A percentile compares a stretch with the other conserved stretches of the same genome.
These are phyloP conservation scores for Chiloscyllium plagiosum DNA, from an alignment of 2,113 vertebrate species.

Conservation along the genomic window DNA sequence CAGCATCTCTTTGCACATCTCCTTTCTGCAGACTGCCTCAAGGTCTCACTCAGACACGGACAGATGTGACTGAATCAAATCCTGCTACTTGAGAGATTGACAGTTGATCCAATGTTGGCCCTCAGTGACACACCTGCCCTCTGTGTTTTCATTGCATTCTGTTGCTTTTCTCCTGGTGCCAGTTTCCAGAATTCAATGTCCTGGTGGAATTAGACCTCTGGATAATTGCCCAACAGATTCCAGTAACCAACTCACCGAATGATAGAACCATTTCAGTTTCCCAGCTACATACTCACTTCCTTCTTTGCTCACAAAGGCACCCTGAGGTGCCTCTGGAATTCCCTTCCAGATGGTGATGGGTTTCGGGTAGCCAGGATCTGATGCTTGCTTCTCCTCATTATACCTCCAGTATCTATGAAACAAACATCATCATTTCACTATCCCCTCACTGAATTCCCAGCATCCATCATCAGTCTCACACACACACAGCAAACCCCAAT, in stretches of 20 bases:
- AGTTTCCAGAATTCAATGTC: background rate
- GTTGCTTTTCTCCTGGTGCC: background rate
- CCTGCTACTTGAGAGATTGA: background rate
- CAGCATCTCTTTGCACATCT: background rate
- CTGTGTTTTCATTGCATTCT: background rate
- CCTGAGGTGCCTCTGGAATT: conserved; percentile 83
- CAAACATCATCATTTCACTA: background rate
- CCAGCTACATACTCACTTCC: conserved; percentile 73
- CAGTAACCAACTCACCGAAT: background rate
- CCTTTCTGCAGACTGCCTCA: background rate
- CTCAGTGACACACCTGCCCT: background rate
- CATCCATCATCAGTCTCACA: background rate
- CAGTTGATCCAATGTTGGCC: background rate
- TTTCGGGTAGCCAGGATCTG: conserved; percentile 89
- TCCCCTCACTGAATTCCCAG: background rate
- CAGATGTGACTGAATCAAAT: background rate
- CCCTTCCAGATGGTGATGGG: conserved; percentile 93
- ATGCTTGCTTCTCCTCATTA: conserved; percentile 84
- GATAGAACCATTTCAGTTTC: background rate
- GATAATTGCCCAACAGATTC: background rate
- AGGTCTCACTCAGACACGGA: background rate
- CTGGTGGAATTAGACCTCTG: background rate
- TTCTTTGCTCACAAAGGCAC: conserved; percentile 94
- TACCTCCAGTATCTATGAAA: conserved; percentile 90
- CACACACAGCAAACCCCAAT: background rate